A percentile compares a stretch with the other conserved stretches of the same genome.
Evolutionary conservation across 2,888 invertebrate species (phyloP).

Genomic region (Stenolophus ochropezus): DNA sequence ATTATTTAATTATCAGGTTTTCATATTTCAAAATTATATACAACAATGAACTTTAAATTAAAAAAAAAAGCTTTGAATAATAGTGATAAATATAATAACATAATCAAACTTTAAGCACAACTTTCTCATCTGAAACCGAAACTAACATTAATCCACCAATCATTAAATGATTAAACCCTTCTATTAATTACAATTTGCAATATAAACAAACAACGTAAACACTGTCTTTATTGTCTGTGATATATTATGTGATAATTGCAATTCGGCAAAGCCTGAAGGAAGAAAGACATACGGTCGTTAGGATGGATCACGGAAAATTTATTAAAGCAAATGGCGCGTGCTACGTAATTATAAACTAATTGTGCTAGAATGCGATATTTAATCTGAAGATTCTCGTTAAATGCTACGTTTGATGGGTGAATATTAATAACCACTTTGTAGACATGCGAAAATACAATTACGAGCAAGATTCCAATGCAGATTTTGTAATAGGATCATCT

Average conservation of each 20-base stretch:
- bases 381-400: constrained; percentile 32
- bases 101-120: background rate
- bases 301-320: constrained; percentile 17
- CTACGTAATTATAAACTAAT: constrained; percentile 52
- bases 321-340: constrained; percentile 51
- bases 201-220: constrained; percentile 7
- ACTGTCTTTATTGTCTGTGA: constrained; percentile 16
- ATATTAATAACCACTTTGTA: constrained; percentile 48
- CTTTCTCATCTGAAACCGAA: background rate
- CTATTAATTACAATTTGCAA: constrained; percentile 19
- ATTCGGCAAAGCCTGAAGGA: constrained; percentile 24
- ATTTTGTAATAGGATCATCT: constrained; percentile 35
- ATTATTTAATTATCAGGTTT: background rate
- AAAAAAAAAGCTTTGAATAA: background rate
- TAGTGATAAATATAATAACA: constrained; percentile 26
- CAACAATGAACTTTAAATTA: constrained; percentile 3
- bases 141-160: background rate
- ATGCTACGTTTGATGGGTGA: constrained; percentile 40
- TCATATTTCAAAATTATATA: background rate
- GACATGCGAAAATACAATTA: constrained; percentile 54
- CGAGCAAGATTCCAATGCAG: constrained; percentile 14
- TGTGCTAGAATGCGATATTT: constrained; percentile 50
- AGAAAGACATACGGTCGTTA: constrained; percentile 21
- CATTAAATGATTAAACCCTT: constrained; percentile 15
- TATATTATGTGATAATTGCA: constrained; percentile 43